Base-by-base conservation (phyloP, 2,888 invertebrate species). In the Callyntrura guangdongensis region DNA sequence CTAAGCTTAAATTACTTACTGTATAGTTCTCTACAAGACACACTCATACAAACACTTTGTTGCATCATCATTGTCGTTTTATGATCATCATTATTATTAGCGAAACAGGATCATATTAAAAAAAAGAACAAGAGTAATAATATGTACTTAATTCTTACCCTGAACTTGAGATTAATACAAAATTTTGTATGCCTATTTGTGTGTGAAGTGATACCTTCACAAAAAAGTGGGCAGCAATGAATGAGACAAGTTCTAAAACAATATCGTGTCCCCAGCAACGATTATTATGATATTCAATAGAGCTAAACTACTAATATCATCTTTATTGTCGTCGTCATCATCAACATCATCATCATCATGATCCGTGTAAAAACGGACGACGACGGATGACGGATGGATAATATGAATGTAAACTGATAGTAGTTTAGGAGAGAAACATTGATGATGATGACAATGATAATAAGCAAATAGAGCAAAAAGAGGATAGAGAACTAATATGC, bases 81-180 rank as follows among this genome's bases (percentile, higher is more conserved):
- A 67, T 67, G 1, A 61, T 61, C 17, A 61, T 61, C 20, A 61
- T 53, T 61, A 61, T 61, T 61, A 61, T 61, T 36, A 67, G 67
- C 67, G 67, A 67, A 67, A 67, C 67, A 67, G 36, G 67, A 67
- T 67, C 67, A 67, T 6, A 64, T 8, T 3, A 3, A 17, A 8
- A 61, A 17, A 8, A 61, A 61, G 25, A 64, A 36, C 36, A 36
- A 64, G 61, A 22, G 25, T 22, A 11, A 64, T 81, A 36, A 64
- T 81, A 36, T 36, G 36, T 36, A 61, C 82, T 64, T 64, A 61
- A 83, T 83, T 69, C 69, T 84, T 49, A 84, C 84, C 84, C 20
- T 84, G 84, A 84, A 84, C 84, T 84, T 84, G 84, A 69, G 84
- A 84, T 84, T 67, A 17, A 84, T 53, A 84, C 69, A 69, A 84